These are phyloP conservation scores for Ametastegia equiseti DNA, from an alignment of 2,888 invertebrate genomes.

Conservation along the genomic window DNA sequence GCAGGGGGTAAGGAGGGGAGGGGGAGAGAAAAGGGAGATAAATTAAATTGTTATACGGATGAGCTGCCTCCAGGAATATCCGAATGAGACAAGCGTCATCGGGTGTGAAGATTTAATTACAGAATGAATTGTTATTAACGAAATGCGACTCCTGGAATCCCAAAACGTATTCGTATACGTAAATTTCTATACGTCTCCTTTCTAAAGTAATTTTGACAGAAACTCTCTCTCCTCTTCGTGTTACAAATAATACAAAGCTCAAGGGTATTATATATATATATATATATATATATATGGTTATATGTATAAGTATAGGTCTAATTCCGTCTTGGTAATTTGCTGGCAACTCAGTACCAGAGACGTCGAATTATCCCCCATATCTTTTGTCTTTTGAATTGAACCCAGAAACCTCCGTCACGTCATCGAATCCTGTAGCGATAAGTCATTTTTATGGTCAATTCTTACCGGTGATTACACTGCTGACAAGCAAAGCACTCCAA, in stretches of 20 bases:
- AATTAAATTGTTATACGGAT: slow-evolving; percentile 75
- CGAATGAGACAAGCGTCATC: slow-evolving; percentile 59
- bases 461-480: slow-evolving; percentile 95
- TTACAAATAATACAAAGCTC: slow-evolving; percentile 2
- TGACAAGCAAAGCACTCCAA: slow-evolving; percentile 97
- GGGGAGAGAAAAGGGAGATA: slow-evolving; percentile 53
- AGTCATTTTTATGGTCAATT: background rate
- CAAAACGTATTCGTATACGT: slow-evolving; percentile 24
- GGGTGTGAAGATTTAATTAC: slow-evolving; percentile 72
- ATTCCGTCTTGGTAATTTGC: background rate
- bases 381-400: no score
- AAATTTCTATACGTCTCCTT: background rate
- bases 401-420: background rate
- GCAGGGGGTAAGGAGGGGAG: no score
- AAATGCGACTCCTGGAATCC: slow-evolving; percentile 54
- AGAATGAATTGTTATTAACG: slow-evolving; percentile 65
- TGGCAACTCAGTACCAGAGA: background rate
- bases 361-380: background rate
- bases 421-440: background rate
- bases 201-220: slow-evolving; percentile 13
- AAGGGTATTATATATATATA: no score
- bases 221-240: background rate
- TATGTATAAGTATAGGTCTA: background rate
- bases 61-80: slow-evolving; percentile 67
- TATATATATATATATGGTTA: no score